phyloP scores from a whole-genome alignment of 1,140 invertebrate species.

The Spodoptera litura region DNA sequence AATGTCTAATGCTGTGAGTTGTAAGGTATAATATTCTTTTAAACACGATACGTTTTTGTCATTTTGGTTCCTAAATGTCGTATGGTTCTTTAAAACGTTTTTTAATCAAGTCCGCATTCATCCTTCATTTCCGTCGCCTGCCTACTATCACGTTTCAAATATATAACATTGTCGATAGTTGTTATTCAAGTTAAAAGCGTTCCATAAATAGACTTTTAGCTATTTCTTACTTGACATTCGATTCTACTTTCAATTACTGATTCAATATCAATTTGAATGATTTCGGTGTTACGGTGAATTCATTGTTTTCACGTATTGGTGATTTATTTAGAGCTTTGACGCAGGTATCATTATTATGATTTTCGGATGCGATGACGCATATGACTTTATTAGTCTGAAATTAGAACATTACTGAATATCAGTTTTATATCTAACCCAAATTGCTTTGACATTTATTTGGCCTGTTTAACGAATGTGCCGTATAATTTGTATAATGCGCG shows the following conservation, averaged over 20 bases:
- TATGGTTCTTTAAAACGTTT: neutral
- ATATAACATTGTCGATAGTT: conserved; percentile 31
- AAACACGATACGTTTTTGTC: too few species aligned
- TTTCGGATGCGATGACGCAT: conserved; percentile 41
- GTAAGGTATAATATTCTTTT: too few species aligned
- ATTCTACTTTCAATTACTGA: conserved; percentile 25
- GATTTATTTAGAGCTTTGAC: conserved; percentile 7
- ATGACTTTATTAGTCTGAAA: conserved; percentile 23
- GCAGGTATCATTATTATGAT: conserved; percentile 4
- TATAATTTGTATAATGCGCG: conserved; percentile 21
- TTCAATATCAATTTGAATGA: neutral
- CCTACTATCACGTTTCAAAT: conserved; percentile 47
- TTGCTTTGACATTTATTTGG: conserved; percentile 42
- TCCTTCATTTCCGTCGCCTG: conserved; percentile 51
- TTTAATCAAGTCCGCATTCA: conserved; percentile 13
- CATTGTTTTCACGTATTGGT: neutral
- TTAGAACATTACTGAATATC: conserved; percentile 43
- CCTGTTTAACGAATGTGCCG: conserved; percentile 40
- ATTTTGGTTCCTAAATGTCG: too few species aligned
- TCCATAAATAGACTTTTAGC: conserved; percentile 30
- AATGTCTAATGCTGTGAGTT: neutral
- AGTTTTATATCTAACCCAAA: conserved; percentile 45
- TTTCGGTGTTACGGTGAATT: neutral
- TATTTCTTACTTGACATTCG: conserved; percentile 16
- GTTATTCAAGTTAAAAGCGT: conserved; percentile 38